Base-by-base conservation (phyloP, 2,113 vertebrate genomes). In the Plectropomus leopardus region DNA sequence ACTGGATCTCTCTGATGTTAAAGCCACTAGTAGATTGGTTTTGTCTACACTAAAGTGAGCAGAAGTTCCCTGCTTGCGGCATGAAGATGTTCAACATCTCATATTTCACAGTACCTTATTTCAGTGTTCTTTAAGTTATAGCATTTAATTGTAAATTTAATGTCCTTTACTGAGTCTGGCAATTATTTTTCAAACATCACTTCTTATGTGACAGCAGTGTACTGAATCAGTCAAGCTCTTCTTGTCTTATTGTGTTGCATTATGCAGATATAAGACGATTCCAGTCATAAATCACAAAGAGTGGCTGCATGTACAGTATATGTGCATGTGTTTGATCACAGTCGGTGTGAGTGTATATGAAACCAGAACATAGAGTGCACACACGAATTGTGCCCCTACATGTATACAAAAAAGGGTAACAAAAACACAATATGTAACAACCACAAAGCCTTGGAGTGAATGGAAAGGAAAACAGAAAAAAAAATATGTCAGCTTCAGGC, bases 1-100 rank as follows among this genome's bases (percentile, higher is more conserved):
- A 82, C 4, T 58, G 76, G 54, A 74, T 82, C 50, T 61, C 66
- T 78, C 36, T 79, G 65, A 81, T 65, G 72, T 17, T 74, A 13
- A 78, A 72, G 47, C 10, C 58, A 68, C 30, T 51, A 23, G 67
- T 67, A 36, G 34, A 86, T 70, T 76, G 42, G 67, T 68, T 80
- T 58, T 79, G 45, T 73, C 32, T 30, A 60, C 44, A 66, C 53
- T 66, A 24, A 59, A 74, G 48, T 15, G 16, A 72, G 24, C 5
- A 44, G 47, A 51, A 28, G 67, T 30, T 5, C 54, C 44, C 54
- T 26, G 17, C 30, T 23, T 7, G 23, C 45, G 51, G 23, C 42
- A 53, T 50, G 0, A 51, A 36, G 28, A 59, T 6, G n/a, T 21
- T 55, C 7, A 11, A 53, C 10, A 21, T 69, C 50, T 19, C 21